Percentiles rank a stretch among this genome's conserved stretches.
Conservation (phyloP, 2,888 invertebrate genomes). For the Gryllus longicercus region DNA sequence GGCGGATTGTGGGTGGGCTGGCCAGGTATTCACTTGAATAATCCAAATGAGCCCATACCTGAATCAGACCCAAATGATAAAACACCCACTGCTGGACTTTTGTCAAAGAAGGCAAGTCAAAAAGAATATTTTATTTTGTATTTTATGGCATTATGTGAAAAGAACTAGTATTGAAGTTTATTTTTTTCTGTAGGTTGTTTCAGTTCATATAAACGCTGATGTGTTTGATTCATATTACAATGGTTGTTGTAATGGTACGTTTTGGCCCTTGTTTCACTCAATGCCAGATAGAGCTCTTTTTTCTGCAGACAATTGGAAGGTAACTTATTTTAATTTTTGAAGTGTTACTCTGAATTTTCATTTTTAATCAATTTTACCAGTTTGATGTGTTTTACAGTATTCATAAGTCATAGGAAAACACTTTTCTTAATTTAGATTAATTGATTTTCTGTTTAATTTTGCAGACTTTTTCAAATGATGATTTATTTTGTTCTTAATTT, state of each 20-base stretch:
- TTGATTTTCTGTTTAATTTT: too few species aligned
- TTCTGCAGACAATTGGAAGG: conserved; percentile 72
- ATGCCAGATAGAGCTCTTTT: conserved; percentile 87
- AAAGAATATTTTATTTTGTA: neutral
- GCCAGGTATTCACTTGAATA: conserved; percentile 79
- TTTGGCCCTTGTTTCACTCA: conserved; percentile 90
- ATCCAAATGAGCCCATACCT: conserved; percentile 74
- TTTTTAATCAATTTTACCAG: too few species aligned
- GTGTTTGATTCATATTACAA: conserved; percentile 86
- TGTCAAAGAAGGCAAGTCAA: conserved; percentile 67
- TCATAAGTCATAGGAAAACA: too few species aligned
- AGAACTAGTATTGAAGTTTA: neutral
- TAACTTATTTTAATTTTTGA: conserved; percentile 36
- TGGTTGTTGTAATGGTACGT: conserved; percentile 87
- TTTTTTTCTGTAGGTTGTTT: conserved; percentile 62
- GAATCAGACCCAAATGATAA: conserved; percentile 82
- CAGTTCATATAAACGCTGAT: conserved; percentile 71
- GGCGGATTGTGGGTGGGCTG: conserved; percentile 88
- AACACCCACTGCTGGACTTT: conserved; percentile 80
- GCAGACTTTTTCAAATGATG: too few species aligned
- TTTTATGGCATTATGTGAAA: neutral
- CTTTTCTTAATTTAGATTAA: too few species aligned
- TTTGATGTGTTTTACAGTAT: too few species aligned
- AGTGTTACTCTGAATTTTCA: too few species aligned
- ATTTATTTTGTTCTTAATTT: too few species aligned